Evolutionary conservation across 2,797 vertebrate genomes (phyloP), one percentile per base, ranked within the genome.

Genomic region (Picus viridis): DNA sequence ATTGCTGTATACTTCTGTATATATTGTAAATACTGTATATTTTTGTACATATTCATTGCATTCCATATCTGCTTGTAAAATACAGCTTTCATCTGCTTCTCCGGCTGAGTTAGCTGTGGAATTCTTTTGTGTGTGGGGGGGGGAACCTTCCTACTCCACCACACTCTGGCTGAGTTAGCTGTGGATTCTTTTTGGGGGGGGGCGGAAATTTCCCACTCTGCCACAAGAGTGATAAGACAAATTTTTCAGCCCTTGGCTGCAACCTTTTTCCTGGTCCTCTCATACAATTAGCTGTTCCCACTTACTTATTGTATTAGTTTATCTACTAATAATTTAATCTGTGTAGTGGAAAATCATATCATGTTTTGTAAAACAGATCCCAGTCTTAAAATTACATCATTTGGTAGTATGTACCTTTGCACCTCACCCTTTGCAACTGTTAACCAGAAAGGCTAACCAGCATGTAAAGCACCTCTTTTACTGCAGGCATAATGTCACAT

Each of bases 291-390:
- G 27, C 62, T 83, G 27, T 72, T 95, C 85, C 75, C 41, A 51
- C 24, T 78, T 70, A 56, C 43, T 92, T 67, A 87, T 67, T 70
- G 29, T 43, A 30, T 78, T 83, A 56, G 24, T 89, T 90, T 81
- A 88, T 78, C 89, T 75, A 49, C 73, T 78, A 75, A 83, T 63
- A 83, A 88, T 47, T 86, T 89, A 59, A 86, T 73, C 39, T 88
- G 16, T 61, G 70, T 61, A 57, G 71, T 49, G 57, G 30, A 88
- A 93, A 72, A 6, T 58, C 16, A 16, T 39, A 14, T 65, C 26
- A 26, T 53, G 34, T 39, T 87, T 78, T 73, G 63, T 63, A 47
- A n/a, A 89, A 62, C 24, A 94, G 59, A 83, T 63, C 10, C 13
- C 57, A 74, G 64, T 49, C 26, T 64, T 43, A 86, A 86, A 93